Conservation (phyloP, 2,888 invertebrate species). For the Stenoptilia bipunctidactyla region DNA sequence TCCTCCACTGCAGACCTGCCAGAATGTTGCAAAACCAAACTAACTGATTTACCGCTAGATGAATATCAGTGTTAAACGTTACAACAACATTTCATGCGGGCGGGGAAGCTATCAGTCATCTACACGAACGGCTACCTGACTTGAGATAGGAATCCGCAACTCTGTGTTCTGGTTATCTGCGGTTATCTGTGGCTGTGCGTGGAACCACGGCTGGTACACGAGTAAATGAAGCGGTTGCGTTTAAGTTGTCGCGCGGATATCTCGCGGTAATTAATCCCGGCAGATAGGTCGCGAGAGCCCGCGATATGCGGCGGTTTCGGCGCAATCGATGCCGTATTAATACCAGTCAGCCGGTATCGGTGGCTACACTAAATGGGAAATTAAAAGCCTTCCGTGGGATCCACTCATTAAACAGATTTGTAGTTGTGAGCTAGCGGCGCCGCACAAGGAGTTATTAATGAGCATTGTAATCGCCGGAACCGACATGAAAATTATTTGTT, state of each 20-base stretch:
- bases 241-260: conserved; percentile 65
- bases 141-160: too few species aligned
- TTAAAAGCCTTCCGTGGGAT: conserved; percentile 67
- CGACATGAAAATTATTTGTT: conserved; percentile 45
- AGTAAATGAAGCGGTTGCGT: conserved; percentile 70
- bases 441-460: conserved; percentile 59
- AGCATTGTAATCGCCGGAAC: conserved; percentile 47
- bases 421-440: conserved; percentile 45
- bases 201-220: conserved; percentile 23
- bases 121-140: conserved; percentile 17
- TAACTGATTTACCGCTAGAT: conserved; percentile 46
- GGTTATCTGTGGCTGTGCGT: neutral
- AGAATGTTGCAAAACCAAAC: conserved; percentile 38
- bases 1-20: conserved; percentile 26
- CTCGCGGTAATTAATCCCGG: conserved; percentile 64
- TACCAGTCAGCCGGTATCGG: conserved; percentile 61
- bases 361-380: conserved; percentile 63
- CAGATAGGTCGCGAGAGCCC: conserved; percentile 54
- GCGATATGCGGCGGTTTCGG: conserved; percentile 35
- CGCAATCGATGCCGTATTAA: conserved; percentile 60
- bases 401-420: conserved; percentile 64
- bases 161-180: conserved; percentile 3
- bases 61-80: conserved; percentile 37
- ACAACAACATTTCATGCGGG: conserved; percentile 23
- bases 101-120: conserved; percentile 34